Evolutionary conservation across 2,888 invertebrate species (phyloP), one percentile per base, ranked within the genome.

Genomic region (Cephus runcator): DNA sequence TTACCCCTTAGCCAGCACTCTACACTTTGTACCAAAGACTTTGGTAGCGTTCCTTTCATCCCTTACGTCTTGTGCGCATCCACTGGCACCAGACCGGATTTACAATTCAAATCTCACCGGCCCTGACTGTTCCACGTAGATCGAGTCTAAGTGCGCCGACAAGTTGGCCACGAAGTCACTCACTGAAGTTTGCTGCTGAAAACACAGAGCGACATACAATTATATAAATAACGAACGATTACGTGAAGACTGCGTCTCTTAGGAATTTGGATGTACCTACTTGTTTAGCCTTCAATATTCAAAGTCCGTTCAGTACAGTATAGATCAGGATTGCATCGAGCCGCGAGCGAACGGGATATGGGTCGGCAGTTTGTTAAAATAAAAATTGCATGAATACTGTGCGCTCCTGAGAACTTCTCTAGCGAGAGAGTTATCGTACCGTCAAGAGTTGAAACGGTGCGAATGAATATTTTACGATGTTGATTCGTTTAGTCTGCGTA

Each of bases 11-110:
- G 2, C 71, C 35, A n/a, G 75, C 34, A 69, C 56, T 36, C 31
- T 69, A 69, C 31, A 30, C 73, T 9, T 34, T 34, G 31, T n/a
- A 23, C 35, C 34, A 36, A 34, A 68, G 75, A 69, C 69, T 74
- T 56, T 56, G 73, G 73, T 73, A 34, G 40, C 76, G 56, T 73
- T 76, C 76, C 76, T 56, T 73, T 76, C 76, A 30, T 36, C 35
- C 73, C 73, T 33, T 40, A 40, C 73, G 56, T 56, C 56, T 56
- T 56, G 56, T 9, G 56, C 56, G 56, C 56, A 56, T 23, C 56
- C 56, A 56, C 56, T 23, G 56, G 23, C 23, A 56, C 56, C 56
- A 56, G 56, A 23, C 23, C 23, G 23, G 23, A 56, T 56, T 56
- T 56, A 56, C 56, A 56, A 56, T 56, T 56, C 56, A 15, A 56